phyloP scores from a whole-genome alignment of 1,140 invertebrate genomes.

The Drosophila grimshawi region DNA sequence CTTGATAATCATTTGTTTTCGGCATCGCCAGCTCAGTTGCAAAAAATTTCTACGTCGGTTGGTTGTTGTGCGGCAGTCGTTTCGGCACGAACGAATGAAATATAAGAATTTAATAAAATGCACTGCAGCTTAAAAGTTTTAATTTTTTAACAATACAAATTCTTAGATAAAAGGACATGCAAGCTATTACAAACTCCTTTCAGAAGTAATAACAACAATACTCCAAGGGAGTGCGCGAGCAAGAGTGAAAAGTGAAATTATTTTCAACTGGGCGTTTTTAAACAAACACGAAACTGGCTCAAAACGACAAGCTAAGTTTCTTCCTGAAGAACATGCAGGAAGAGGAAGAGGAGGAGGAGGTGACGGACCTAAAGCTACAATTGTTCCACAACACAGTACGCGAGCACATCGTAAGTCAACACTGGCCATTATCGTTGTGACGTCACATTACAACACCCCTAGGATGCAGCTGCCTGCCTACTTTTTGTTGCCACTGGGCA shows the following conservation, averaged over 20 bases:
- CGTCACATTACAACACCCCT: slow-evolving; percentile 38
- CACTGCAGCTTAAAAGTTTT: slow-evolving; percentile 9
- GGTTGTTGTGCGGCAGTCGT: slow-evolving; percentile 11
- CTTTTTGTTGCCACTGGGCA: not conserved
- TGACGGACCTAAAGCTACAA: slow-evolving; percentile 91
- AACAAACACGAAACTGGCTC: slow-evolving; percentile 60
- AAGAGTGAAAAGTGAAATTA: slow-evolving; percentile 51
- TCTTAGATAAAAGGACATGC: slow-evolving; percentile 5
- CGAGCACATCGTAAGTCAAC: slow-evolving; percentile 94
- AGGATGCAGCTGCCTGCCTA: slow-evolving; percentile 24
- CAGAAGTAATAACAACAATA: slow-evolving; percentile 8
- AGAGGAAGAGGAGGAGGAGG: slow-evolving; percentile 87
- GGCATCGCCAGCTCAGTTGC: slow-evolving; percentile 43
- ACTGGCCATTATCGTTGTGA: slow-evolving; percentile 21
- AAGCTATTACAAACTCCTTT: slow-evolving; percentile 8
- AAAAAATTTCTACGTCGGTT: slow-evolving; percentile 33
- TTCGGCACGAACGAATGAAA: slow-evolving; percentile 8
- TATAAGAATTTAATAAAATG: slow-evolving; percentile 9
- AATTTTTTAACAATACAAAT: slow-evolving; percentile 23
- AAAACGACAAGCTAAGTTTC: slow-evolving; percentile 65
- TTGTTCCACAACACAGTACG: slow-evolving; percentile 96
- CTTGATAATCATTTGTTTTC: slow-evolving; percentile 38
- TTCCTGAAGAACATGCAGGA: slow-evolving; percentile 76
- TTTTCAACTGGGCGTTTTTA: slow-evolving; percentile 23
- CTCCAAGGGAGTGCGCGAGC: slow-evolving; percentile 11